phyloP scores from a whole-genome alignment of 2,888 invertebrate genomes.

The Xanthostigma xanthostigma region DNA sequence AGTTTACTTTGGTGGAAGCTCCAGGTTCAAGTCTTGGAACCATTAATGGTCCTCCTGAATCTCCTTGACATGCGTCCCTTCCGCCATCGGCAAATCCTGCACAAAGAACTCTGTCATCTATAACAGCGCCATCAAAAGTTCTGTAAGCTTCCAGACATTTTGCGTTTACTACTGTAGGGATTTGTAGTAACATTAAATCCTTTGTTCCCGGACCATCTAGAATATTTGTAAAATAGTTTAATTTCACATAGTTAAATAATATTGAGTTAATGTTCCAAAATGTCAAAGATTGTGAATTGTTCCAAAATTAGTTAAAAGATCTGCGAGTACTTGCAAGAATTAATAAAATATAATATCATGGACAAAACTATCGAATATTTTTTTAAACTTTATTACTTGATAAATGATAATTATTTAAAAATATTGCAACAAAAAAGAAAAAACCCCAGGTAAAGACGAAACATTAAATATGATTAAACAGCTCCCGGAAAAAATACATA shows the following conservation, averaged over 20 bases:
- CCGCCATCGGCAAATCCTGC: conserved; percentile 50
- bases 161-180: conserved; percentile 50
- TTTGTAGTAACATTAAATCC: conserved; percentile 47
- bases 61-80: conserved; percentile 63
- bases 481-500: too few relatives aligned
- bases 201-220: conserved; percentile 53
- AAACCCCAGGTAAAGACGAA: neutral
- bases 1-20: conserved; percentile 11
- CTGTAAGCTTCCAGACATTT: conserved; percentile 43
- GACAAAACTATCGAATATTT: neutral
- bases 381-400: neutral
- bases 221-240: conserved; percentile 8
- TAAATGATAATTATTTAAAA: neutral
- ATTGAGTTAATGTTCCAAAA: too few relatives aligned
- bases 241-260: too few relatives aligned
- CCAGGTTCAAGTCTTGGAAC: conserved; percentile 24
- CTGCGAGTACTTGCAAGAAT: neutral
- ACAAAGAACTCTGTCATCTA: conserved; percentile 51
- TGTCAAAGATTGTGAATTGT: too few relatives aligned
- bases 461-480: neutral
- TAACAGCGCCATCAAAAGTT: conserved; percentile 33
- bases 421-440: neutral
- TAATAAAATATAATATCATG: neutral
- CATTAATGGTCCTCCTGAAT: conserved; percentile 73
- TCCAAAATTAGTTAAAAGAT: too few relatives aligned